Evolutionary conservation across 2,888 invertebrate species (phyloP).

Genomic region (Sylvicola fuscatus): DNA sequence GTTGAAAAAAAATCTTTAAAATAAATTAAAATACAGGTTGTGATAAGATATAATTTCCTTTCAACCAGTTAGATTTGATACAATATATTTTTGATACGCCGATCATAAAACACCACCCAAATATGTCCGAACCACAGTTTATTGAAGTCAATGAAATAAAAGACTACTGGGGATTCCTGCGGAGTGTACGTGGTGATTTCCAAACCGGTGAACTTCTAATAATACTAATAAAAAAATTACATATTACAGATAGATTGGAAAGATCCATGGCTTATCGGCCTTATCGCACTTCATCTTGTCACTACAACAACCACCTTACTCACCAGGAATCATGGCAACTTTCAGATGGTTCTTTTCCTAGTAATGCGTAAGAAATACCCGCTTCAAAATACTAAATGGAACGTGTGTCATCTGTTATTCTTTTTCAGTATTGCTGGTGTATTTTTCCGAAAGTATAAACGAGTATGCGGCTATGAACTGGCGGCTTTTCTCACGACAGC

Average conservation of each 20-base stretch:
- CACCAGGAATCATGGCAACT: constrained; percentile 69
- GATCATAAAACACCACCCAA: no score
- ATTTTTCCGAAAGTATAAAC: constrained; percentile 79
- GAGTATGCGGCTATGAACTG: constrained; percentile 74
- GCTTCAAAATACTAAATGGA: not conserved
- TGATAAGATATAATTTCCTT: no score
- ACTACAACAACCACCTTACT: constrained; percentile 59
- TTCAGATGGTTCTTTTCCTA: constrained; percentile 67
- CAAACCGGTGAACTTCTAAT: constrained; percentile 1
- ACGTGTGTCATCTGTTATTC: not conserved
- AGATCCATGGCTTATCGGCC: constrained; percentile 67
- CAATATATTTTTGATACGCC: no score
- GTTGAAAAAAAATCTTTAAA: not conserved
- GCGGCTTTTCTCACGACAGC: constrained; percentile 72
- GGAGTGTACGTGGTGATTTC: constrained; percentile 42
- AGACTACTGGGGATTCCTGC: constrained; percentile 55
- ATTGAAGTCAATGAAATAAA: constrained; percentile 40
- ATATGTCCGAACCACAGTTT: not conserved
- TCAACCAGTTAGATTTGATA: no score
- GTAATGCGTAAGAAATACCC: constrained; percentile 41
- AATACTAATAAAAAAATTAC: constrained; percentile 4
- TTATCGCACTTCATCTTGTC: constrained; percentile 53
- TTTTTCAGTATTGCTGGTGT: constrained; percentile 54
- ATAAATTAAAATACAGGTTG: no score
- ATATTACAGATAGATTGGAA: constrained; percentile 61